These are phyloP conservation scores for Denticeps clupeoides DNA, from an alignment of 2,797 vertebrate genomes.

Conservation along the genomic window DNA sequence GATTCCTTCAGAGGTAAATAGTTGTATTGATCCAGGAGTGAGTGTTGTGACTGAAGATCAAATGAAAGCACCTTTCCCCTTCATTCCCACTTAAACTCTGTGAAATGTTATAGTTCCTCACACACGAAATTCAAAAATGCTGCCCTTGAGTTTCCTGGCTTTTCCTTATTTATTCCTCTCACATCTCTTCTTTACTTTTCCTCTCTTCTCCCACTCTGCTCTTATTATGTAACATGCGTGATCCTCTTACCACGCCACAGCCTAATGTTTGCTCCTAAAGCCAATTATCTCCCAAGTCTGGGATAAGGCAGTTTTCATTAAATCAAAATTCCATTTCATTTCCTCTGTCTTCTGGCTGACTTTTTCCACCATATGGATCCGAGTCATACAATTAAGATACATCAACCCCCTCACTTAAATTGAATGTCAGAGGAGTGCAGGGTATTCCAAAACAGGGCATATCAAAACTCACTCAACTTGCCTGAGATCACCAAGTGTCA, in stretches of 20 bases:
- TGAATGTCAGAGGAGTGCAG: too few relatives aligned
- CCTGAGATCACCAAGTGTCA: too few relatives aligned
- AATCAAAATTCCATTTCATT: conserved; percentile 56
- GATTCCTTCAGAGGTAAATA: conserved; percentile 1
- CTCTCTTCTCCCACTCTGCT: neutral
- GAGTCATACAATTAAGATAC: conserved; percentile 61
- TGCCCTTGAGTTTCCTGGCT: neutral
- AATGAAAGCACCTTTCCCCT: neutral
- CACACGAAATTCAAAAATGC: too few relatives aligned
- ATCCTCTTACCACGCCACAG: conserved; percentile 32
- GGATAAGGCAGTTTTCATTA: conserved; percentile 49
- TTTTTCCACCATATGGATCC: conserved; percentile 23
- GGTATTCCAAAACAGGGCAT: too few relatives aligned
- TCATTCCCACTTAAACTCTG: neutral
- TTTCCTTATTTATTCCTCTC: neutral
- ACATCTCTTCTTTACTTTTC: conserved; percentile 6
- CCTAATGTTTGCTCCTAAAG: conserved; percentile 33
- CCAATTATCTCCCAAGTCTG: conserved; percentile 34
- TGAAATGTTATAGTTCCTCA: too few relatives aligned
- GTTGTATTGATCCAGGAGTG: neutral
- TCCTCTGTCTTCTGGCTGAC: conserved; percentile 22
- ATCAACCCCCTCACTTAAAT: conserved; percentile 55
- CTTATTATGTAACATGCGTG: conserved; percentile 15
- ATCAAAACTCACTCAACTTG: too few relatives aligned
- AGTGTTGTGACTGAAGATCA: neutral